Conservation (phyloP, 2,113 vertebrate genomes). For the Vireo altiloquus region DNA sequence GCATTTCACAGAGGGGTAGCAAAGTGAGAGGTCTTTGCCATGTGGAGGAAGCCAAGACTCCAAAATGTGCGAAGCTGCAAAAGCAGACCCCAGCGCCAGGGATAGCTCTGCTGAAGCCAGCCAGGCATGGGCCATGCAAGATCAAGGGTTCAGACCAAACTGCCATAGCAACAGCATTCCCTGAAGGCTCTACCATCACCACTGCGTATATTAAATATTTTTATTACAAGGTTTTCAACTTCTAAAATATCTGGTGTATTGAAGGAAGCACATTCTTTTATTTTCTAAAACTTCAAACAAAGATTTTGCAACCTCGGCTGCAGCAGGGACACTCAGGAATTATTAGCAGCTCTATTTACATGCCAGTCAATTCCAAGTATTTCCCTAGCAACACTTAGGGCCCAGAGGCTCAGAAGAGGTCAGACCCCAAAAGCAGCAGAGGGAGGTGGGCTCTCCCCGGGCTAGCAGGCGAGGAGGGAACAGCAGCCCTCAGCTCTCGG, state of each 20-base stretch:
- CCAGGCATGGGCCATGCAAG: accelerated
- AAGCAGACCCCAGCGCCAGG: not conserved
- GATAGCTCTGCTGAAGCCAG: not conserved
- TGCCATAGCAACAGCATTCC: not conserved
- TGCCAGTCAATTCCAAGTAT: not conserved
- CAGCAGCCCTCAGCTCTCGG: not conserved
- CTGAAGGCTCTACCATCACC: not conserved
- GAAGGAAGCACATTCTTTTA: not conserved
- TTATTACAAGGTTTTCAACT: not conserved
- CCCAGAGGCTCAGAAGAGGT: not conserved
- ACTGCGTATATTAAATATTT: not conserved
- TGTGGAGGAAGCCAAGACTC: not conserved
- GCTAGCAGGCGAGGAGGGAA: not conserved
- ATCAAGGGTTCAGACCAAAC: not conserved
- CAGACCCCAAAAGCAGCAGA: not conserved
- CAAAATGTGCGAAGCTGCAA: not conserved
- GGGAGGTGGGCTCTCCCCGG: not conserved
- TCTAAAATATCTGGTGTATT: not conserved
- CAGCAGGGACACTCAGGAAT: not conserved
- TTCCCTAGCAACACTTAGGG: not conserved
- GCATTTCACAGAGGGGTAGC: not conserved
- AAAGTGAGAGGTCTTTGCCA: not conserved
- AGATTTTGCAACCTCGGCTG: not conserved
- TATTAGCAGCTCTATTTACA: not conserved
- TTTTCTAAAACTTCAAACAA: not conserved